These are phyloP conservation scores for Dermatemys mawii DNA, from an alignment of 2,113 vertebrate species.

Conservation along the genomic window DNA sequence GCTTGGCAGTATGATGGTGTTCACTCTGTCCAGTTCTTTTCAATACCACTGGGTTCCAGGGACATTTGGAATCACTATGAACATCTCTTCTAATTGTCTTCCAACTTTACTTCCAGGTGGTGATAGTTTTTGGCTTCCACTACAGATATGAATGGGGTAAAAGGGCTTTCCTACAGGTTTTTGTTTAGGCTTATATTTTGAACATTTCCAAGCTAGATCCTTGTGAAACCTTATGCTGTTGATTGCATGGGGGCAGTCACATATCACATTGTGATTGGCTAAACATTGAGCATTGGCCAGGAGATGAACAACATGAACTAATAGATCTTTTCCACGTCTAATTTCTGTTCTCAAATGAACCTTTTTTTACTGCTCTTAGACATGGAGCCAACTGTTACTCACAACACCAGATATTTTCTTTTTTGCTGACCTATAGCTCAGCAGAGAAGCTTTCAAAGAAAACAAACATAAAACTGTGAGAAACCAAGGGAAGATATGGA, in stretches of 20 bases:
- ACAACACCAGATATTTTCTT: slow-evolving; percentile 32
- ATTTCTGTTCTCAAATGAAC: slow-evolving; percentile 62
- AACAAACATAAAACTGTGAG: slow-evolving; percentile 81
- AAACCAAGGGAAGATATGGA: slow-evolving; percentile 75
- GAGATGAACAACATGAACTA: neutral
- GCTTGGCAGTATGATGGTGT: neutral
- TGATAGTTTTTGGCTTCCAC: neutral
- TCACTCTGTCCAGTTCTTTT: slow-evolving; percentile 1
- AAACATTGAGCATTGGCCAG: slow-evolving; percentile 37
- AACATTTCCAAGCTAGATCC: rapidly evolving
- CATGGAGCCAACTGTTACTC: slow-evolving; percentile 41
- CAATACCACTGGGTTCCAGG: neutral
- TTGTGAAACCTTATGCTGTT: neutral
- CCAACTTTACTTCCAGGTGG: neutral
- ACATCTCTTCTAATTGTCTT: neutral
- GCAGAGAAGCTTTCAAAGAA: slow-evolving; percentile 75
- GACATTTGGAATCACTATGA: neutral
- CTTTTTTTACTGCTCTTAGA: slow-evolving; percentile 67
- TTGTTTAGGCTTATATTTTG: rapidly evolving
- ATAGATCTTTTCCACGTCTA: slow-evolving; percentile 69
- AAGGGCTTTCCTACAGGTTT: neutral
- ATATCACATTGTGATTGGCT: slow-evolving; percentile 43
- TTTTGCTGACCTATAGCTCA: slow-evolving; percentile 56
- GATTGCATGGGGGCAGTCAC: neutral
- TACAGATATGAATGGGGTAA: neutral